phyloP scores from a whole-genome alignment of 2,113 vertebrate species.

The Todiramphus saurophagus region DNA sequence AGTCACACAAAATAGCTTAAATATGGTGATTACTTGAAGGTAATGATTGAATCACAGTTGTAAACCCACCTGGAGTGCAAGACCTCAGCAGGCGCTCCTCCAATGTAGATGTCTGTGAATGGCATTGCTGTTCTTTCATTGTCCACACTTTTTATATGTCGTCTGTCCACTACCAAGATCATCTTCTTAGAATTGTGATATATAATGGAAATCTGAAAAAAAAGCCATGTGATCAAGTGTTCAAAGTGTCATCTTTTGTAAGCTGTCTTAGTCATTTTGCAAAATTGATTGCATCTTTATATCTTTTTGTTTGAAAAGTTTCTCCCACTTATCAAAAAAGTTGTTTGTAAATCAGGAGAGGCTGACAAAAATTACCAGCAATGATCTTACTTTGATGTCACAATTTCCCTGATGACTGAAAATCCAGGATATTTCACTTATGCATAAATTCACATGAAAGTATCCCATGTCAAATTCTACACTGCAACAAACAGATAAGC shows the following conservation, averaged over 20 bases:
- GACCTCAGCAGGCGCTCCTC: conserved; percentile 86
- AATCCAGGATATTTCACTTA: neutral
- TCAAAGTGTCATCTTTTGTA: neutral
- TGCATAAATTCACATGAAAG: neutral
- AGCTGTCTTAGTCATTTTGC: neutral
- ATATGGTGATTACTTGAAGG: neutral
- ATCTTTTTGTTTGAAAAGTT: neutral
- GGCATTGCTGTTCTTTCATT: conserved; percentile 90
- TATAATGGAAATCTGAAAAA: conserved; percentile 91
- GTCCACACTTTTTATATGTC: conserved; percentile 90
- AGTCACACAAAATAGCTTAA: neutral
- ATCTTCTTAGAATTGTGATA: conserved; percentile 98
- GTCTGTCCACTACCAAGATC: conserved; percentile 93
- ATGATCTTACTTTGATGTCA: neutral
- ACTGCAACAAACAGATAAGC: neutral
- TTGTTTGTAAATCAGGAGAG: neutral
- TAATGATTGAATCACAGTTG: neutral
- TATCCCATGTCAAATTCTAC: neutral
- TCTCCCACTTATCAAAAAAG: neutral
- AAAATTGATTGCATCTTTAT: neutral
- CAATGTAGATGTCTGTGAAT: conserved; percentile 93
- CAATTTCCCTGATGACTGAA: neutral
- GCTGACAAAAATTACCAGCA: neutral
- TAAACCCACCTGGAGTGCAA: conserved; percentile 82
- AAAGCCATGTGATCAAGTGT: neutral